Evolutionary conservation across 2,113 vertebrate species (phyloP).

Genomic region (Alligator mississippiensis): DNA sequence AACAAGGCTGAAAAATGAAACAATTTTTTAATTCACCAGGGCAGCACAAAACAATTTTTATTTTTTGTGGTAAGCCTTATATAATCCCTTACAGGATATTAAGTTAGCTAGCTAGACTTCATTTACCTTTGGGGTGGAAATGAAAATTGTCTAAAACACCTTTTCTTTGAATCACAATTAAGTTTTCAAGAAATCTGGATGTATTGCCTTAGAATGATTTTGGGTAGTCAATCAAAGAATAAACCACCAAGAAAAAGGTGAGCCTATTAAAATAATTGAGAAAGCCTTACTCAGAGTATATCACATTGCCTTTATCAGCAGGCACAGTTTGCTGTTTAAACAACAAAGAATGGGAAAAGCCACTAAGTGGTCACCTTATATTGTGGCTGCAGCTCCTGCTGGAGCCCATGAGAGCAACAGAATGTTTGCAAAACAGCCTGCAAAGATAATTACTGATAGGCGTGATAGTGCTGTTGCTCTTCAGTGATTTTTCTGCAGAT

Average conservation of each 20-base stretch:
- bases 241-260: not conserved
- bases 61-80: not conserved
- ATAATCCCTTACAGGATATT: not conserved
- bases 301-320: not conserved
- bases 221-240: not conserved
- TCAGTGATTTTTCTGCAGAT: accelerated
- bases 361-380: not conserved
- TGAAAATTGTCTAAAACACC: not conserved
- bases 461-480: not conserved
- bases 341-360: not conserved
- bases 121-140: not conserved
- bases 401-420: not conserved
- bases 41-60: too few relatives aligned
- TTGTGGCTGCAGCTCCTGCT: not conserved
- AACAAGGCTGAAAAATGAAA: too few relatives aligned
- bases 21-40: too few relatives aligned
- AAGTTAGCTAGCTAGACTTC: not conserved
- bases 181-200: not conserved
- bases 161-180: not conserved
- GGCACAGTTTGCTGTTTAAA: not conserved
- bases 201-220: not conserved
- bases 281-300: not conserved
- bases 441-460: not conserved
- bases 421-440: not conserved
- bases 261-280: not conserved